Evolutionary conservation across 1,140 invertebrate genomes (phyloP).

Genomic region (Hormaphis cornu): DNA sequence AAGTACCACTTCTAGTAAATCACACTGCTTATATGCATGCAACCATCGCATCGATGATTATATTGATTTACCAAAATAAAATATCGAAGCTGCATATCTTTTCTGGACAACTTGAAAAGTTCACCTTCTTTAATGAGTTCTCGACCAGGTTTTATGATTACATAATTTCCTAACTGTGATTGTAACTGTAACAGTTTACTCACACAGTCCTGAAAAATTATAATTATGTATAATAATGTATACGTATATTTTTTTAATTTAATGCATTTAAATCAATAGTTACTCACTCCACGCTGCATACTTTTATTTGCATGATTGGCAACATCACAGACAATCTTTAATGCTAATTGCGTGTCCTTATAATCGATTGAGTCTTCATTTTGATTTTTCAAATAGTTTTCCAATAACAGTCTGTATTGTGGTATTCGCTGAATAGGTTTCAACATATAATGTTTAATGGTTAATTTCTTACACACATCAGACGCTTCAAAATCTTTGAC

Average conservation of each 20-base stretch:
- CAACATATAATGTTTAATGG: slow-evolving; percentile 62
- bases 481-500: slow-evolving; percentile 58
- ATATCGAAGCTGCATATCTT: slow-evolving; percentile 57
- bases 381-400: slow-evolving; percentile 57
- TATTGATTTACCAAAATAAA: slow-evolving; percentile 56
- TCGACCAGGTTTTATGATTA: slow-evolving; percentile 60
- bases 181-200: slow-evolving; percentile 52
- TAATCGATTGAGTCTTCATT: slow-evolving; percentile 53
- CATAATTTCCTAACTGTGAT: slow-evolving; percentile 50
- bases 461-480: slow-evolving; percentile 53
- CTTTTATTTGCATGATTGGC: slow-evolving; percentile 65
- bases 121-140: slow-evolving; percentile 60
- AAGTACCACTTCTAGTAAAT: background rate
- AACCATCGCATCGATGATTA: background rate
- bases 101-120: slow-evolving; percentile 56
- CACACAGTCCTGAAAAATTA: slow-evolving; percentile 46
- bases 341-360: slow-evolving; percentile 54
- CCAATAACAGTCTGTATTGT: slow-evolving; percentile 57
- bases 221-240: too few species aligned
- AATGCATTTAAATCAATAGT: slow-evolving; percentile 38
- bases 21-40: background rate
- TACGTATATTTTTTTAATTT: background rate
- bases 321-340: slow-evolving; percentile 61
- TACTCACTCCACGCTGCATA: slow-evolving; percentile 53
- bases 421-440: slow-evolving; percentile 68